Percentiles rank a stretch among this genome's conserved stretches.
phyloP scores from a whole-genome alignment of 92 coral and sea anemone species.

The Zoanthus sansibaricus region DNA sequence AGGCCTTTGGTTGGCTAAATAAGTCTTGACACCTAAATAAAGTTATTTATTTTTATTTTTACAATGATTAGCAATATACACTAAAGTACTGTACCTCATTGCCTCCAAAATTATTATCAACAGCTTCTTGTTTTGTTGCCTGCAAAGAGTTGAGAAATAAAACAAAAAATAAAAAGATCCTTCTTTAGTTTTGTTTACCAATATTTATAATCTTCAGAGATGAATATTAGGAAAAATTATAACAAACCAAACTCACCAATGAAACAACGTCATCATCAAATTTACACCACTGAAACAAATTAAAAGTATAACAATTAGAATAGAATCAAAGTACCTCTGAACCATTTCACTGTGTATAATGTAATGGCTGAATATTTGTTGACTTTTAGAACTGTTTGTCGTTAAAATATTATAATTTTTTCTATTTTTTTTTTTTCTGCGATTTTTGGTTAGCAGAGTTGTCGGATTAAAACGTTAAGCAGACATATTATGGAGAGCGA shows the following conservation, averaged over 20 bases:
- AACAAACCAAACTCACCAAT: slow-evolving; percentile 75
- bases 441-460: too few relatives aligned
- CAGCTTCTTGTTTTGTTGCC: slow-evolving; percentile 99
- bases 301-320: neutral
- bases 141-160: slow-evolving; percentile 33
- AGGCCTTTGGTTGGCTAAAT: too few relatives aligned
- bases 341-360: neutral
- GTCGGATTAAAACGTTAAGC: too few relatives aligned
- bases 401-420: too few relatives aligned
- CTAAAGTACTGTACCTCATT: slow-evolving; percentile 73
- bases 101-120: slow-evolving; percentile 98
- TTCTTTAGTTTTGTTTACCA: neutral
- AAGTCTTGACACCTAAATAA: too few relatives aligned
- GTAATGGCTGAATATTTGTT: too few relatives aligned
- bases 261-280: slow-evolving; percentile 99
- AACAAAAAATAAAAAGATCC: neutral
- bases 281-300: slow-evolving; percentile 90
- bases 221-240: neutral
- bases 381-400: too few relatives aligned
- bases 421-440: too few relatives aligned
- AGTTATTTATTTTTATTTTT: too few relatives aligned
- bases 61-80: too few relatives aligned
- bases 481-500: too few relatives aligned
- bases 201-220: neutral
- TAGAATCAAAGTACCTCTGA: neutral